Evolutionary conservation across 2,888 invertebrate species (phyloP), one percentile per base, ranked within the genome.

Genomic region (Ischnus inquisitorius): DNA sequence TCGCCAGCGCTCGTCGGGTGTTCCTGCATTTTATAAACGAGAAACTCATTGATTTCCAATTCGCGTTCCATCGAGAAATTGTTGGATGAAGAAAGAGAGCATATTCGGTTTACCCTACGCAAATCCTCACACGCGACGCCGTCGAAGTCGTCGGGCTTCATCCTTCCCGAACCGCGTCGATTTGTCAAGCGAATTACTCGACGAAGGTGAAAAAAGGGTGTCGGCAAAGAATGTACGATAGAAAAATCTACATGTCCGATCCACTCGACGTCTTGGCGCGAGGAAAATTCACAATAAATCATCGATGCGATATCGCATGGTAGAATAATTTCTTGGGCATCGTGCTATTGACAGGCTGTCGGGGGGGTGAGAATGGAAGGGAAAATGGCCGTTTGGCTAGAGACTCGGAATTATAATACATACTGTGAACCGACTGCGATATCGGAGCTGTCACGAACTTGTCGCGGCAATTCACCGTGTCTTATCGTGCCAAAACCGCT

Each of bases 271-370:
- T 78, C 51, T 68, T 68, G 72, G 67, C 68, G 19, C 67, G 62
- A 78, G 22, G 19, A 12, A 68, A 78, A 82, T 68, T 62, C 22
- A 68, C 67, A 60, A 62, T 82, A 82, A 82, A 78, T 82, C 82
- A 62, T 41, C 28, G 57, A 48, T 60, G 16, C 77, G 71, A 60
- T 51, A 74, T 54, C n/a, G 68, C 34, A 14, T 60, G 14, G 60
- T 28, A 25, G 60, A 14, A 78, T 78, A 46, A 80, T 80, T 75
- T 62, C 68, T 51, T 39, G 76, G 41, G 22, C 16, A 74, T 64
- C 76, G 68, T 83, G 83, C 14, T 69, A 79, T 80, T 76, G 83
- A 83, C 83, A 80, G 76, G 65, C 16, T 71, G 67, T 78, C 77
- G 67, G 54, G 67, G 34, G n/a, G n/a, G n/a, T n/a, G n/a, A 39